Evolutionary conservation across 1,140 invertebrate species (phyloP), one percentile per base, ranked within the genome.

Genomic region (Protaetia brevitarsis): DNA sequence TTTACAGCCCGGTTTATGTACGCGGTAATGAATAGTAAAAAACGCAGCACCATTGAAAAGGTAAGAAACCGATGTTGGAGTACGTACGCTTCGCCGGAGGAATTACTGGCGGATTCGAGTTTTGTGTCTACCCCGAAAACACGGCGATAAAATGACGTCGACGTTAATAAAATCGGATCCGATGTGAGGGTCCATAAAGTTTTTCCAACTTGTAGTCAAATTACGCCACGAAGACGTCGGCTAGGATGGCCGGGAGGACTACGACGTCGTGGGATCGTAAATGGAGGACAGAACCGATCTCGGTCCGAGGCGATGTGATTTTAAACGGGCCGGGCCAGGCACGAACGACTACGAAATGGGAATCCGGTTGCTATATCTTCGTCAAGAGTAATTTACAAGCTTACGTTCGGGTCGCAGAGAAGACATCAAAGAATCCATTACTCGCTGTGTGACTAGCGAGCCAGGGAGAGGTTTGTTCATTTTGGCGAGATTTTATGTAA

Each of bases 151-250:
- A 51, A 51, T 51, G 41, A 51, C 41, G 41, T 19, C 41, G 16
- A 51, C 41, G 41, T 23, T 51, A 51, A 51, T 51, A 51, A 51
- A 51, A 51, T 51, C 19, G 19, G 41, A 51, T 51, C 19, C 41
- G 13, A 51, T 23, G 41, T 23, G 26, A 51, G 26, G 41, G 41
- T 51, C 41, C 41, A 51, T 51, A 51, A 51, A 51, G 6, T 51
- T 51, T 51, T 51, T 51, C 19, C 19, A 51, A 51, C 41, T 51
- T 51, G 41, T 51, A 51, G 41, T 51, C 41, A 51, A 51, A 51
- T 51, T 51, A 19, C 41, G 13, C 19, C 41, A 51, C 13, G 19
- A 51, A 51, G 41, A 13, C 41, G 41, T 51, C 41, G 19, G 3
- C 41, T 16, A 19, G 19, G 26, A 51, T 23, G 16, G 41, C 41